Conservation (phyloP, 2,888 invertebrate genomes). For the Hyppa rectilinea region DNA sequence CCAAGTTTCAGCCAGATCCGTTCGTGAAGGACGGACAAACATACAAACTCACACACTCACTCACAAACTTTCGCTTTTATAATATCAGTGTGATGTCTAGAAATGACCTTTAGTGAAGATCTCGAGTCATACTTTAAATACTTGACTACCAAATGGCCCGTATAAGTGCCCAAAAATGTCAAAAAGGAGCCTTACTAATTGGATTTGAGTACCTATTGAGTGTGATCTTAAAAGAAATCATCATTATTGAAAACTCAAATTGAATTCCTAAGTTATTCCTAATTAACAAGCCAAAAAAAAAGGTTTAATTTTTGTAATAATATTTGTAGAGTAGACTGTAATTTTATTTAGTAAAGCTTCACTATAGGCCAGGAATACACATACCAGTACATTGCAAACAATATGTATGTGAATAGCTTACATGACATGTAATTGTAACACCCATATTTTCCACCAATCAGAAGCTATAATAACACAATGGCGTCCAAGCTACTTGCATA, state of each 20-base stretch:
- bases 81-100: too few relatives aligned
- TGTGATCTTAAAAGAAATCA: too few relatives aligned
- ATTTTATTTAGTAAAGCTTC: background rate
- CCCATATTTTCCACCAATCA: background rate
- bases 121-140: background rate
- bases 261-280: background rate
- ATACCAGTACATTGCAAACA: background rate
- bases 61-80: too few relatives aligned
- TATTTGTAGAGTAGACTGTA: background rate
- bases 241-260: background rate
- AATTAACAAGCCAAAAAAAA: background rate
- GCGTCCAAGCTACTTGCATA: background rate
- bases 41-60: too few relatives aligned
- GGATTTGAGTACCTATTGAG: background rate
- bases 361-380: background rate
- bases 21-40: too few relatives aligned
- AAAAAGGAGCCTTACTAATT: background rate
- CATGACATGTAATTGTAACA: background rate
- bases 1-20: too few relatives aligned
- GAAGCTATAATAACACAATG: background rate
- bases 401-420: background rate
- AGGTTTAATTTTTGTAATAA: background rate
- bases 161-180: background rate
- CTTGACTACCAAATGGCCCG: background rate
- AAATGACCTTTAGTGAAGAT: background rate